Base-by-base conservation (phyloP, 2,888 invertebrate species). In the Hymenopus coronatus region DNA sequence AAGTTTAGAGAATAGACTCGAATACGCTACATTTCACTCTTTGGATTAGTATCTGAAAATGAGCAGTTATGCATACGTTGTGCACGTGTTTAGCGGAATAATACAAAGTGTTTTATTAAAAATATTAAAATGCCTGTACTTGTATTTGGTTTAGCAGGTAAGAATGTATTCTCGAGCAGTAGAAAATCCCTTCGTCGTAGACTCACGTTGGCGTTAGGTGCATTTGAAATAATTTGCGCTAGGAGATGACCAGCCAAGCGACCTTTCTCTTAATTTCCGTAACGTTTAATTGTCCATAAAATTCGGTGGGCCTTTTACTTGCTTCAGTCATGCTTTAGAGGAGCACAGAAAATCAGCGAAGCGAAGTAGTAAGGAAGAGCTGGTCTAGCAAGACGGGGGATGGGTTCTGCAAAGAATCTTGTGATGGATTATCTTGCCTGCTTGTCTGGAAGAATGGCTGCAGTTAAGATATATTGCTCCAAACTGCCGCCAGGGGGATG, bases 401-500 rank as follows among this genome's bases (percentile, higher is more conserved):
- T 70, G 54, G 87, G 87, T 87, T 87, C 82, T 82, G 33, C 82
- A 87, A 87, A 87, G 82, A 82, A 30, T 28, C 30, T 28, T 87
- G 87, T 87, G 87, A 87, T 87, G 87, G 87, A 87, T 87, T 87
- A 82, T 87, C 84, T 28, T 33, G 84, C 84, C 87, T 87, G 87
- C 82, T 87, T 87, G 87, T 82, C 82, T 87, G 87, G 87, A 87
- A 87, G 87, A 87, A 87, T 82, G 82, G 33, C 82, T 87, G 25
- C 82, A 82, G 27, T 87, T 82, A 87, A 87, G 87, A 87, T 87
- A 87, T 87, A 87, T 87, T 40, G 87, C 87, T 27, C 30, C 33
- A 40, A 87, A 87, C 82, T 87, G 87, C 87, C 87, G 87, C 87
- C 87, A 82, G 82, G 87, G 54, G 87, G 87, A 87, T 87, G 87